Base-by-base conservation (phyloP, 2,888 invertebrate genomes). In the Agrochola circellaris region DNA sequence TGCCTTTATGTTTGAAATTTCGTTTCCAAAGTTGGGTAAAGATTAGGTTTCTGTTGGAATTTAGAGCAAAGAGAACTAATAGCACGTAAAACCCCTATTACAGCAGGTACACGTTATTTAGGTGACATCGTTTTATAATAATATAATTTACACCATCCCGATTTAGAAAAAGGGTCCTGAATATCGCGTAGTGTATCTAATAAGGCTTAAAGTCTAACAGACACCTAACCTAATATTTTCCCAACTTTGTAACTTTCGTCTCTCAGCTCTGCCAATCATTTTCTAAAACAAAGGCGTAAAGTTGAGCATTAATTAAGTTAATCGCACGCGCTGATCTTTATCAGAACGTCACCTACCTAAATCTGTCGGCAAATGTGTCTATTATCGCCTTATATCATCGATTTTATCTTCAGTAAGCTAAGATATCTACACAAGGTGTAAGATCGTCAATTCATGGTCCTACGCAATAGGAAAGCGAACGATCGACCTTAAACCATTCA, bases 401-500 rank as follows among this genome's bases (percentile, higher is more conserved):
- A 30, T 58, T 82, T 77, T 83, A 76, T 83, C 74, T 67, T 61
- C 26, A 38, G 23, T 61, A 66, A 60, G 69, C 67, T 76, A 78
- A 60, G 77, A 77, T 78, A 81, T 66, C 62, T 64, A 68, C 61
- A 65, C 64, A 71, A 83, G 80, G 82, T 73, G 77, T 81, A 72
- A 74, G 74, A 83, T 73, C 75, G 72, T 71, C 77, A 81, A 84
- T 75, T 81, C 80, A 82, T 83, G 69, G 73, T 82, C 82, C 73
- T 75, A 75, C 77, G 86, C 51, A 82, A 82, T 77, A 74, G 68
- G 72, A 87, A 87, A 85, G 79, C 77, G 73, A 86, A 75, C 82
- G 85, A 78, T 81, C 89, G 89, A 89, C 87, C 86, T 86, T 82
- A 83, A 54, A 61, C 84, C 60, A 83, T 75, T 79, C 66, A 86